Conservation (phyloP, 2,113 vertebrate species). For the Hippocampus comes region DNA sequence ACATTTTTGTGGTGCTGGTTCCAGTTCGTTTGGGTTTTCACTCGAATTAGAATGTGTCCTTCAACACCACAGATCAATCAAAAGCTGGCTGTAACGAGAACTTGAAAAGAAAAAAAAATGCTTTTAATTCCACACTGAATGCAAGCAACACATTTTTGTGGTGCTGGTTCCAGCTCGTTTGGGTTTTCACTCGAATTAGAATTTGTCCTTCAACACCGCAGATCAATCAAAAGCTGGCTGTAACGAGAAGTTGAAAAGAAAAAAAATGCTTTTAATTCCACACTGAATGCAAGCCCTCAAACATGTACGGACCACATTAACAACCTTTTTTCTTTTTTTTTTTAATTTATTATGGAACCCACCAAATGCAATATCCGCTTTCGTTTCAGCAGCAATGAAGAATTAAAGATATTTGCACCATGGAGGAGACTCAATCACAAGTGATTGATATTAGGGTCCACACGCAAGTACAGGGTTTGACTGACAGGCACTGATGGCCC, state of each 20-base stretch:
- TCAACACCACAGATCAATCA: not conserved
- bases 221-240: not conserved
- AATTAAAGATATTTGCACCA: not conserved
- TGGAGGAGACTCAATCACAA: conserved; percentile 26
- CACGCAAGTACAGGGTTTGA: conserved; percentile 11
- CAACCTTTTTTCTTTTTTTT: not conserved
- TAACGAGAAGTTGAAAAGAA: too few species aligned
- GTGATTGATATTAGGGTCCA: conserved; percentile 10
- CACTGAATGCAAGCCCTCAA: not conserved
- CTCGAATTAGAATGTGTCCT: not conserved
- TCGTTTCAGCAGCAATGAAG: conserved; percentile 1
- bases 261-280: too few species aligned
- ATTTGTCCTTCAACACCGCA: not conserved
- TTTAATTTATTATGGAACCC: not conserved
- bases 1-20: not conserved
- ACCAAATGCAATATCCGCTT: not conserved
- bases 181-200: not conserved
- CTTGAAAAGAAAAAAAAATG: too few species aligned
- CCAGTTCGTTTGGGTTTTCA: not conserved
- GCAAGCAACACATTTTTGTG: not conserved
- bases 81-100: too few species aligned
- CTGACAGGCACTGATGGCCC: conserved; percentile 47
- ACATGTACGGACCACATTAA: not conserved
- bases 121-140: too few species aligned
- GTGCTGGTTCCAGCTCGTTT: not conserved